A percentile compares a stretch with the other conserved stretches of the same genome.
Conservation (phyloP, 2,113 vertebrate species). For the Nothocercus nigrocapillus region DNA sequence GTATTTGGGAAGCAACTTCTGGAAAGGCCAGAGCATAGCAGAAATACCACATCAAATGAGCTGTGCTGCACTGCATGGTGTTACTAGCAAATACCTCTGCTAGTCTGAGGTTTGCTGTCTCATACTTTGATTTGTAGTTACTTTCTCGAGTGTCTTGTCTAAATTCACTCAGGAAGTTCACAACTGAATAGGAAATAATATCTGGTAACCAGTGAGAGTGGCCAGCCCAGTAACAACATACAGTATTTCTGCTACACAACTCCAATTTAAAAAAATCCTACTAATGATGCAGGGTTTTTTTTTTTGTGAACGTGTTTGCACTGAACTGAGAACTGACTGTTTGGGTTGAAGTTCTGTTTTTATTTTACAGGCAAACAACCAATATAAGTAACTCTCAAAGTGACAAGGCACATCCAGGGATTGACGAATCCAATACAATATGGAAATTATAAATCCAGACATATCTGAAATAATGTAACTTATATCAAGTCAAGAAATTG, state of each 20-base stretch:
- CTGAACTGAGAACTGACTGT: background rate
- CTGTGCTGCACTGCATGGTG: background rate
- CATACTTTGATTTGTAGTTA: background rate
- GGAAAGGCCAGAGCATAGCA: background rate
- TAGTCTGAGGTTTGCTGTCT: background rate
- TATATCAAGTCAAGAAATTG: background rate
- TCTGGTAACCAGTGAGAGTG: background rate
- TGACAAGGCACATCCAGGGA: background rate
- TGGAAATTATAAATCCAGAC: background rate
- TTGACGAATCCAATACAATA: background rate
- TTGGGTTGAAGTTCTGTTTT: background rate
- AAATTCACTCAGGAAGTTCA: background rate
- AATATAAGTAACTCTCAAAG: background rate
- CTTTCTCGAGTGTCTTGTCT: background rate
- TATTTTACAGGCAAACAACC: background rate
- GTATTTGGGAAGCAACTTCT: background rate
- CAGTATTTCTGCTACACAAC: background rate
- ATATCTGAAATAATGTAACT: background rate
- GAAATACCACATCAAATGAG: background rate
- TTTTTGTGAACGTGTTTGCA: background rate
- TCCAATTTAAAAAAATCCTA: background rate
- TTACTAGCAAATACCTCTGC: background rate
- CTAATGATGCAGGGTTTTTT: background rate
- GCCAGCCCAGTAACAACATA: background rate
- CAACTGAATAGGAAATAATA: background rate